Percentiles rank a stretch among this genome's conserved stretches.
Evolutionary conservation across 1,140 invertebrate species (phyloP).

Genomic region (Drosophila ambigua): DNA sequence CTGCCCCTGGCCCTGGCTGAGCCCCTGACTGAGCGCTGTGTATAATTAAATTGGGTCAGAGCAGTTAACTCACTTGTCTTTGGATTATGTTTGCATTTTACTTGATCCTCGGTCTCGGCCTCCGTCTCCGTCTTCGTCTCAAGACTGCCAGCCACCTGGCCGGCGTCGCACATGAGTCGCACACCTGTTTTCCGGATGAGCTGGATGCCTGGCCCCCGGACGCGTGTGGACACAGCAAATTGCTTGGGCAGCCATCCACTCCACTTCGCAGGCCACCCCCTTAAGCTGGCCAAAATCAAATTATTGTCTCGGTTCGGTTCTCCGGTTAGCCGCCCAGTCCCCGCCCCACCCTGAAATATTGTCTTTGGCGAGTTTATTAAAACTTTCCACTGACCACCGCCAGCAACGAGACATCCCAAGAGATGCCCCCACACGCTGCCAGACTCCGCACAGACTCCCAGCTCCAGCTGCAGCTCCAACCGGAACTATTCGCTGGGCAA

Average conservation of each 20-base stretch:
- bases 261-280: neutral
- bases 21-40: constrained; percentile 19
- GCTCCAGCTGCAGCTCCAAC: too few species aligned
- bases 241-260: constrained; percentile 29
- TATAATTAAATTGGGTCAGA: constrained; percentile 82
- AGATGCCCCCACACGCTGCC: constrained; percentile 10
- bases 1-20: too few species aligned
- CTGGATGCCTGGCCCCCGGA: constrained; percentile 23
- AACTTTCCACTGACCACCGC: constrained; percentile 49
- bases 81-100: constrained; percentile 78
- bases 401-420: neutral
- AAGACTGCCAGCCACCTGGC: too few species aligned
- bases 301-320: constrained; percentile 56
- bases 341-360: constrained; percentile 40
- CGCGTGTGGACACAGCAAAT: constrained; percentile 61
- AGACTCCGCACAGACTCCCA: too few species aligned
- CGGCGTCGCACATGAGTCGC: too few species aligned
- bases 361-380: constrained; percentile 76
- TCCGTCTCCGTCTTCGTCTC: neutral
- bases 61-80: constrained; percentile 79
- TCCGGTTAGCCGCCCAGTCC: neutral
- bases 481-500: constrained; percentile 33
- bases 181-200: constrained; percentile 2
- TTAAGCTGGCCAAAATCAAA: constrained; percentile 65
- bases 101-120: constrained; percentile 59